Conservation (phyloP, 1,140 invertebrate species). For the Ooceraea biroi region DNA sequence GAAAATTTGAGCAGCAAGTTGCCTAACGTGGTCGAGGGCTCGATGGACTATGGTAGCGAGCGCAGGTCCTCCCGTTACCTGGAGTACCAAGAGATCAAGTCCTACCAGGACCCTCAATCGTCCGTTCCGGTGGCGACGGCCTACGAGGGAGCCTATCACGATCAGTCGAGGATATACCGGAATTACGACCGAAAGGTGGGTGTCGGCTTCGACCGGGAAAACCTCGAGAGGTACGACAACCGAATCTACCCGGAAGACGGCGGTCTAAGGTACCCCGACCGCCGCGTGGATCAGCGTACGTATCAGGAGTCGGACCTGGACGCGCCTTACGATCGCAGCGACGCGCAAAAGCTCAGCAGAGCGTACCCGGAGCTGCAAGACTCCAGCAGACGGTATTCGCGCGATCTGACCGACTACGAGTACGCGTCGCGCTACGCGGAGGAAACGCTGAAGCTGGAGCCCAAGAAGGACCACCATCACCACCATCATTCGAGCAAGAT, state of each 20-base stretch:
- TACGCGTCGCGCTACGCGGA: slow-evolving; percentile 82
- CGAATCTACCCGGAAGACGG: slow-evolving; percentile 82
- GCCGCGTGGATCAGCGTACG: slow-evolving; percentile 71
- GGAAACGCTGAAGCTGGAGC: slow-evolving; percentile 83
- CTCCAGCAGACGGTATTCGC: slow-evolving; percentile 79
- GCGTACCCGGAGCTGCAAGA: slow-evolving; percentile 79
- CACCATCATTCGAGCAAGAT: slow-evolving; percentile 71
- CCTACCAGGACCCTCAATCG: slow-evolving; percentile 75
- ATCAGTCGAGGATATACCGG: slow-evolving; percentile 66
- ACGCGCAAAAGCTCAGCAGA: slow-evolving; percentile 76
- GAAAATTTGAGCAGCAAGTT: slow-evolving; percentile 86
- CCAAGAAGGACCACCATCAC: slow-evolving; percentile 82
- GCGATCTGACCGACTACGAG: slow-evolving; percentile 83
- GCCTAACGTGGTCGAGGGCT: slow-evolving; percentile 87
- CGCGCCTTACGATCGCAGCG: slow-evolving; percentile 81
- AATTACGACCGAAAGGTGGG: slow-evolving; percentile 79
- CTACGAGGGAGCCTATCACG: slow-evolving; percentile 74
- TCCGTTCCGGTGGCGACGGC: slow-evolving; percentile 58
- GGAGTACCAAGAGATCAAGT: slow-evolving; percentile 80
- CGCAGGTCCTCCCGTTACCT: slow-evolving; percentile 85
- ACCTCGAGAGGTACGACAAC: slow-evolving; percentile 81
- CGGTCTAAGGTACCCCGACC: slow-evolving; percentile 77
- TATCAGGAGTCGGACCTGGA: slow-evolving; percentile 85
- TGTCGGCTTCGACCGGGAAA: slow-evolving; percentile 77
- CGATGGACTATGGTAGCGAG: slow-evolving; percentile 88